Conservation (phyloP, 2,113 vertebrate genomes). For the Aegithalos caudatus region DNA sequence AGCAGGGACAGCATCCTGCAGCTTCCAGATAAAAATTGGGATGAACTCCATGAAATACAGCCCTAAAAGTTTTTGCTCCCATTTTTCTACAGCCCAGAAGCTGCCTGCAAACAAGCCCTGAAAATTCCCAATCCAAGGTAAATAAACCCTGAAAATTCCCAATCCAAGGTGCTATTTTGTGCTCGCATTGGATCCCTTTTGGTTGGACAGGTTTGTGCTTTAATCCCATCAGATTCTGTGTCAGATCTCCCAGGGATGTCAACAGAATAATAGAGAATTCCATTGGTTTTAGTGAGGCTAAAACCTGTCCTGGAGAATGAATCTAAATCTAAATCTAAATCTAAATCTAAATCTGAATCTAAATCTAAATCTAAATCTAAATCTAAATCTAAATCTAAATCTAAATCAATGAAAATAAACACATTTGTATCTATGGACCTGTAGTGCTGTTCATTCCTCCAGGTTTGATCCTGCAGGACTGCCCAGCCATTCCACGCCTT, state of each 20-base stretch:
- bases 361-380: no score
- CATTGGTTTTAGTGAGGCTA: not conserved
- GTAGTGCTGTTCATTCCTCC: not conserved
- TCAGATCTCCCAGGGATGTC: not conserved
- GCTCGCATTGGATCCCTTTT: accelerated
- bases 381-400: not conserved
- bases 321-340: not conserved
- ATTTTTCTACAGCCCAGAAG: not conserved
- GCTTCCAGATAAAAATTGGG: not conserved
- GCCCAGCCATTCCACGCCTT: not conserved
- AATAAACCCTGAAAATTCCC: no score
- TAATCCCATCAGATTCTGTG: not conserved
- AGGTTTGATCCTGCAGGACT: not conserved
- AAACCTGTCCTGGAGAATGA: not conserved
- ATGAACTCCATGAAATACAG: not conserved
- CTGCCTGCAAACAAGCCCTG: not conserved
- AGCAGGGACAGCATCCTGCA: not conserved
- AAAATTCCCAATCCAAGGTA: not conserved
- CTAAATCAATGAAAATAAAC: accelerated
- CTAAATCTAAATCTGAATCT: not conserved
- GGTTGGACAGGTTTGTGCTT: not conserved
- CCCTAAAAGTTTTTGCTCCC: not conserved
- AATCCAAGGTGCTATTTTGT: not conserved
- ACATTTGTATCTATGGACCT: not conserved
- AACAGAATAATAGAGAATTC: not conserved